phyloP scores from a whole-genome alignment of 2,113 vertebrate genomes.

The Perognathus longimembris region DNA sequence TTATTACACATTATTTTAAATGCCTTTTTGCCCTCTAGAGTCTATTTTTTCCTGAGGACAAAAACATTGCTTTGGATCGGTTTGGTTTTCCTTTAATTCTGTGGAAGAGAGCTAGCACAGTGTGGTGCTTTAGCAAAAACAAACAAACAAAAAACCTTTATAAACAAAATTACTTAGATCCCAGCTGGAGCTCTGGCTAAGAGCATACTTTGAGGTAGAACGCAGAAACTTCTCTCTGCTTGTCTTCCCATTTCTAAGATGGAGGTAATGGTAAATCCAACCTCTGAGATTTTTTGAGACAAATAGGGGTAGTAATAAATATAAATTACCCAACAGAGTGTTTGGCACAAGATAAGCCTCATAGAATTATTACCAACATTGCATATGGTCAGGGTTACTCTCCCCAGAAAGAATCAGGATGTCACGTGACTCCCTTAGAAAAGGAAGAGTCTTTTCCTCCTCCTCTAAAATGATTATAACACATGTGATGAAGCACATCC shows the following conservation, averaged over 20 bases:
- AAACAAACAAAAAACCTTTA: background rate
- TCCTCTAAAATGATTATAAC: constrained; percentile 56
- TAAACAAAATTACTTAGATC: background rate
- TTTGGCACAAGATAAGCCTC: background rate
- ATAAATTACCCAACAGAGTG: background rate
- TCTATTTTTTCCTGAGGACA: background rate
- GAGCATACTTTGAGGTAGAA: background rate
- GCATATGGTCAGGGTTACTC: background rate
- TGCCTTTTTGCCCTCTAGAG: background rate
- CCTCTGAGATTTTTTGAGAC: constrained; percentile 8
- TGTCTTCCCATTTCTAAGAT: constrained; percentile 16
- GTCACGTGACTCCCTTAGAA: constrained; percentile 46
- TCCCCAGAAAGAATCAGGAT: constrained; percentile 5
- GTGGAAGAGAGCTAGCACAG: background rate
- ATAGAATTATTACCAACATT: background rate
- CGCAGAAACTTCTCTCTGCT: constrained; percentile 1
- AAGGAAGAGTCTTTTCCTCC: constrained; percentile 15
- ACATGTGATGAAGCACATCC: constrained; percentile 52
- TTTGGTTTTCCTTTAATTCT: background rate
- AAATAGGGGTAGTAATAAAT: background rate
- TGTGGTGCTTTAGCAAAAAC: background rate
- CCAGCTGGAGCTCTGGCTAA: background rate
- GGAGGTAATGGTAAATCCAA: constrained; percentile 10
- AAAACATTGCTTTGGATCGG: background rate
- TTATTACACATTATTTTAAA: background rate